A percentile compares a stretch with the other conserved stretches of the same genome.
Conservation (phyloP, 2,113 vertebrate genomes). For the Centropus unirufus region DNA sequence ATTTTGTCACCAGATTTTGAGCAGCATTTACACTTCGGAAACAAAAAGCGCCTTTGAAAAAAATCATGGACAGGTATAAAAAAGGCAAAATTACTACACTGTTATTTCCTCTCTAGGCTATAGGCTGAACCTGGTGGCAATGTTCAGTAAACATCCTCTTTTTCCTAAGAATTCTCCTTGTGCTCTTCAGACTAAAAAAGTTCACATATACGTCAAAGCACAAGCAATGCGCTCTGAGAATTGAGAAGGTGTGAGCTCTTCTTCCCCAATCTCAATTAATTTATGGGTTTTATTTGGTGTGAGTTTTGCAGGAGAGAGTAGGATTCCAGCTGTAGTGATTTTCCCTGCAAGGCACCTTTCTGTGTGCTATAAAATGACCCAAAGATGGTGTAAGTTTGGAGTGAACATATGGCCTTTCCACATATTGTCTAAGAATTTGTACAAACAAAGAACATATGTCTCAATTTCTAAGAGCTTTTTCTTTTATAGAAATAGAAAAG, state of each 20-base stretch:
- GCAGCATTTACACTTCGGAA: background rate
- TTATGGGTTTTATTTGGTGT: conserved; percentile 4
- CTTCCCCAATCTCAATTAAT: background rate
- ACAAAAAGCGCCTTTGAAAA: background rate
- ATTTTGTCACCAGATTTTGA: background rate
- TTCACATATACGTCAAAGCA: background rate
- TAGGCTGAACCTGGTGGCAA: background rate
- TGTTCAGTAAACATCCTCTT: background rate
- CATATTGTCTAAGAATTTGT: background rate
- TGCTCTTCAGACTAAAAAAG: background rate
- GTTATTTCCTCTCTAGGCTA: background rate
- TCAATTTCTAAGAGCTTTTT: conserved; percentile 2
- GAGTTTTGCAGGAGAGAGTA: background rate
- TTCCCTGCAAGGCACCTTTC: background rate
- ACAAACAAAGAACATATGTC: background rate
- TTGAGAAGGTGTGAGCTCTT: background rate
- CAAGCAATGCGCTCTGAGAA: background rate
- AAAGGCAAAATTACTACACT: background rate
- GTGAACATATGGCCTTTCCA: background rate
- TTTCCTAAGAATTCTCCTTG: background rate
- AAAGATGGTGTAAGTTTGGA: conserved; percentile 14
- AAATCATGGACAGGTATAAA: background rate
- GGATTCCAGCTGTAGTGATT: background rate
- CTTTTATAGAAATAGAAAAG: background rate
- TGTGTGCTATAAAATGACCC: background rate